phyloP scores from a whole-genome alignment of 2,113 vertebrate species.

The Cichladusa arquata region DNA sequence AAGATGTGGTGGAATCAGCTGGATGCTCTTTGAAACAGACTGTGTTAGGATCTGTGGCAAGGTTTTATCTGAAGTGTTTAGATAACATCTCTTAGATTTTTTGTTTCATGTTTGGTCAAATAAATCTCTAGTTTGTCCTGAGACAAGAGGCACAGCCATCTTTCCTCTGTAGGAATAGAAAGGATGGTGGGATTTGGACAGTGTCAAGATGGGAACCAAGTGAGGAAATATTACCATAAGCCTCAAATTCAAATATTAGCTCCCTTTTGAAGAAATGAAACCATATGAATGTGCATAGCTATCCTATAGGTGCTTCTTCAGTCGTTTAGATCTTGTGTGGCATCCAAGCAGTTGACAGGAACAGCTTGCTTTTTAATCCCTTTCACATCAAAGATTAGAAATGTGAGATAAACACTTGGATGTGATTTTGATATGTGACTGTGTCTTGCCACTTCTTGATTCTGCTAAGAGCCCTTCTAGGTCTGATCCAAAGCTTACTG shows the following conservation, averaged over 20 bases:
- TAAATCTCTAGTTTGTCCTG: background rate
- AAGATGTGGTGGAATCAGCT: background rate
- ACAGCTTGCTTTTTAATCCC: background rate
- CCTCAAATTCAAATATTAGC: background rate
- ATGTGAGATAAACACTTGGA: background rate
- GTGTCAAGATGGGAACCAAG: background rate
- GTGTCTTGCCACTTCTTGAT: background rate
- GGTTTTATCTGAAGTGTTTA: background rate
- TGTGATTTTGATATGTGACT: background rate
- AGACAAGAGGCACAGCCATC: background rate
- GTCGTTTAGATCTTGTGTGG: background rate
- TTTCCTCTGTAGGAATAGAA: background rate
- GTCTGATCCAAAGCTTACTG: constrained; percentile 24
- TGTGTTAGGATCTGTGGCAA: background rate
- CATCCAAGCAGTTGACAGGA: background rate
- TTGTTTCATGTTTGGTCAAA: background rate
- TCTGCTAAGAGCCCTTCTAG: background rate
- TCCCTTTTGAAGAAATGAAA: background rate
- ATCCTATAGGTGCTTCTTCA: background rate
- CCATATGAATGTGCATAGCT: background rate
- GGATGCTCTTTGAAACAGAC: background rate
- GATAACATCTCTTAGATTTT: background rate
- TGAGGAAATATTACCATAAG: background rate
- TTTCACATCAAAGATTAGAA: constrained; percentile 18
- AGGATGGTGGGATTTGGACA: background rate